phyloP scores from a whole-genome alignment of 2,797 vertebrate species.

The Parambassis ranga region DNA sequence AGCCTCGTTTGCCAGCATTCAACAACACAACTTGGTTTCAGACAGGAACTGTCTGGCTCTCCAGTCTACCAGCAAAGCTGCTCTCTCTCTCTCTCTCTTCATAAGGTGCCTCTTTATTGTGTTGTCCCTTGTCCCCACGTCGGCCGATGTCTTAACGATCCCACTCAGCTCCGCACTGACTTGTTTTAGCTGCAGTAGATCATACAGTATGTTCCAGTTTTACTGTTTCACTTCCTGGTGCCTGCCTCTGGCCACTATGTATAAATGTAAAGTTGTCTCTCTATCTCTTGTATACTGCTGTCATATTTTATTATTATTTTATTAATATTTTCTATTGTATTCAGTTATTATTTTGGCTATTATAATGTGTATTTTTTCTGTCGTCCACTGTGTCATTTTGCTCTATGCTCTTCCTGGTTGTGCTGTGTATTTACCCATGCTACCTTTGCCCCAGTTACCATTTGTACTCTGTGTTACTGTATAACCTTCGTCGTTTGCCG shows the following conservation, averaged over 20 bases:
- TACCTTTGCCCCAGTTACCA: conserved; percentile 63
- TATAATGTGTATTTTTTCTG: conserved; percentile 66
- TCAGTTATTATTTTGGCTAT: conserved; percentile 65
- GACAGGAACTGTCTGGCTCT: conserved; percentile 45
- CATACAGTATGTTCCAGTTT: conserved; percentile 69
- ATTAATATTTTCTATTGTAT: conserved; percentile 79
- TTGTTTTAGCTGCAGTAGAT: conserved; percentile 72
- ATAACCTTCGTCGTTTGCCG: conserved; percentile 76
- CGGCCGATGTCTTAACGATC: conserved; percentile 55
- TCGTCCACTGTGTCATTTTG: conserved; percentile 70
- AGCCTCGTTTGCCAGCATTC: conserved; percentile 39
- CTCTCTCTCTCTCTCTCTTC: conserved; percentile 69
- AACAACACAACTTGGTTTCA: conserved; percentile 16
- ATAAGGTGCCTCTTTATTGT: conserved; percentile 77
- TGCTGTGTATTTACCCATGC: conserved; percentile 76
- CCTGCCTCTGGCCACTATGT: conserved; percentile 83
- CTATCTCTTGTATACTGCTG: conserved; percentile 81
- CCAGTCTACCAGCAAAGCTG: conserved; percentile 70
- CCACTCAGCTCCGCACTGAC: conserved; percentile 65
- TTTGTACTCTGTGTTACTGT: conserved; percentile 78
- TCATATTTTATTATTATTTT: conserved; percentile 78
- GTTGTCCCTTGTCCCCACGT: conserved; percentile 62
- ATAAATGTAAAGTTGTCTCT: conserved; percentile 84
- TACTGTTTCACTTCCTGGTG: conserved; percentile 80
- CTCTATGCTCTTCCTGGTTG: conserved; percentile 73